Conservation (phyloP, 2,888 invertebrate genomes). For the Rhagonycha fulva region DNA sequence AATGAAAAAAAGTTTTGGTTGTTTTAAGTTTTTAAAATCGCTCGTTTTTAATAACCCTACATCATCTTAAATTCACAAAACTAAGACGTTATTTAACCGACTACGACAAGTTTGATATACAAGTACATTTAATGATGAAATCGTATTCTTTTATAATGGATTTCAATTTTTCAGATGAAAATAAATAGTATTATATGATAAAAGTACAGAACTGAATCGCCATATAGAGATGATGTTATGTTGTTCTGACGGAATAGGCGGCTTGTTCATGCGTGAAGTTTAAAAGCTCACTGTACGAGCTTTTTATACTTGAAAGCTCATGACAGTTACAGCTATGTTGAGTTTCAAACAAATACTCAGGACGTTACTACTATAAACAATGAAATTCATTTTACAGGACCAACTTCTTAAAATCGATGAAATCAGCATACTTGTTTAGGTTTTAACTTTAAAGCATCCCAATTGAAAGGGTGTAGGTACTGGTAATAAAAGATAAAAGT, state of each 20-base stretch:
- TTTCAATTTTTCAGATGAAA: conserved; percentile 37
- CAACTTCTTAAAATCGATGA: background rate
- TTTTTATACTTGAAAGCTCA: conserved; percentile 51
- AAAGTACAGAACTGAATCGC: conserved; percentile 39
- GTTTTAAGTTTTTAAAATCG: conserved; percentile 15
- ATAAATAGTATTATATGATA: conserved; percentile 46
- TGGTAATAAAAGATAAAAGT: background rate
- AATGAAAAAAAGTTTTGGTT: conserved; percentile 55
- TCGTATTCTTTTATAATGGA: conserved; percentile 32
- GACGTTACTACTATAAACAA: conserved; percentile 26
- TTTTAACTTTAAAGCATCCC: background rate
- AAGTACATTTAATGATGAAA: conserved; percentile 1
- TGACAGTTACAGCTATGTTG: conserved; percentile 50
- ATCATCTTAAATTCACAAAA: background rate
- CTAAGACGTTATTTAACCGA: background rate
- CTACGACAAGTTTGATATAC: background rate
- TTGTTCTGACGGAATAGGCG: conserved; percentile 49
- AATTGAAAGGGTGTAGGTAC: background rate
- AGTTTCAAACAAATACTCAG: conserved; percentile 31
- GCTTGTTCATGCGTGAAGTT: conserved; percentile 51
- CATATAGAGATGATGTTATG: conserved; percentile 44
- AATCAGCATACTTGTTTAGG: background rate
- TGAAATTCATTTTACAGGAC: conserved; percentile 32
- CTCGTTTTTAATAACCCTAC: background rate
- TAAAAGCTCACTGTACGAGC: conserved; percentile 50